Base-by-base conservation (phyloP, 2,888 invertebrate genomes). In the Imbricaverruca yamaguchii region DNA sequence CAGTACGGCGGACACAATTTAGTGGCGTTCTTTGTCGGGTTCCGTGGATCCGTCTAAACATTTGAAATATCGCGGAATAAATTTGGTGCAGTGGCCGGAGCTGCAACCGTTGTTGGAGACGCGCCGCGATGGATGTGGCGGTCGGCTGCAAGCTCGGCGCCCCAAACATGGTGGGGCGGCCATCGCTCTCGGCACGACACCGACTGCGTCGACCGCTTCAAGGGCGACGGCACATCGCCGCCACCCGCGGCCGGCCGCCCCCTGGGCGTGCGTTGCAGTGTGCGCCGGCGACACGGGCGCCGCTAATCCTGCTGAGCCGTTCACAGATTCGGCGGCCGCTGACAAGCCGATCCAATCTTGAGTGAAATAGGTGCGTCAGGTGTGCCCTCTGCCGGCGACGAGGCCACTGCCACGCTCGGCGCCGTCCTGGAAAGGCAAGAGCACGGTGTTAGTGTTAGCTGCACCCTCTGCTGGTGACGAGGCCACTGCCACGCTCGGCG, bases 41-140 rank as follows among this genome's bases (percentile, higher is more conserved):
- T 74, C 21, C 21, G 74, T 23, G 74, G 74, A 74, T 74, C 74
- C 74, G 74, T 74, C 74, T 53, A 9, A 55, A 74, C 74, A 55
- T 74, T 74, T 74, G 74, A 74, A 74, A 74, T 74, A 74, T 74
- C 74, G 55, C 55, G 53, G 55, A 74, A 74, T 74, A 74, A 74
- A 74, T 53, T 21, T 10, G 11, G 59, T 59, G 12, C 18, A 0
- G 74, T 53, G 55, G 74, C 53, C 74, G 21, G 53, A 15, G 74
- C 74, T 74, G 74, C 74, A 74, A 21, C 53, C 55, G 21, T 74
- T 21, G 74, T 55, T 23, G 21, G 53, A 59, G 59, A 13, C 12
- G 15, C 59, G 53, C 21, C 18, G 55, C 55, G 74, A 74, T 74
- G 55, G 23, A 74, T 74, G 74, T 18, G 65, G 9, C 74, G 74